A percentile compares a stretch with the other conserved stretches of the same genome.
phyloP scores from a whole-genome alignment of 2,113 vertebrate genomes.

The Alouatta palliata region DNA sequence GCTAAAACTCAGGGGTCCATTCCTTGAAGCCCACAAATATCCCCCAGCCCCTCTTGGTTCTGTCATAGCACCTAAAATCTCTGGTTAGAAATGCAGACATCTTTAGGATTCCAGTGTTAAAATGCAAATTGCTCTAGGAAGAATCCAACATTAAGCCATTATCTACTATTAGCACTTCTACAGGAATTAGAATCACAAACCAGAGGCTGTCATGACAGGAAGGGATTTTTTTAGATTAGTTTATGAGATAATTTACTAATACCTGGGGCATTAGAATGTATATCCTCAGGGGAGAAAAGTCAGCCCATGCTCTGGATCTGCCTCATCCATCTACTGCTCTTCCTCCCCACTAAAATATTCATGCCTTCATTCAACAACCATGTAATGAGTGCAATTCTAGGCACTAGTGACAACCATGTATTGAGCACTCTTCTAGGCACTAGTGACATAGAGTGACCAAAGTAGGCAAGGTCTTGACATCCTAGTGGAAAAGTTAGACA shows the following conservation, averaged over 20 bases:
- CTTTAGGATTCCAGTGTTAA: slow-evolving; percentile 6
- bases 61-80: not conserved
- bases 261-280: not conserved
- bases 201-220: not conserved
- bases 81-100: not conserved
- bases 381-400: not conserved
- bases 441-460: not conserved
- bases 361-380: not conserved
- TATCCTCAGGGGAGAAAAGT: not conserved
- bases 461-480: not conserved
- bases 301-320: not conserved
- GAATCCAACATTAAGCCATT: slow-evolving; percentile 39
- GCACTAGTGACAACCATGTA: not conserved
- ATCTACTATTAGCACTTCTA: slow-evolving; percentile 50
- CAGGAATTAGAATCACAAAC: slow-evolving; percentile 19
- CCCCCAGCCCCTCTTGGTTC: not conserved
- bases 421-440: not conserved
- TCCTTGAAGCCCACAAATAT: not conserved
- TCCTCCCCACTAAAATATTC: not conserved
- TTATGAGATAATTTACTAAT: slow-evolving; percentile 8
- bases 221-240: slow-evolving; percentile 26
- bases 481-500: not conserved
- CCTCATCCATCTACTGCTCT: not conserved
- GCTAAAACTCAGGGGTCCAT: not conserved
- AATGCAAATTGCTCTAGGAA: slow-evolving; percentile 31